A percentile compares a stretch with the other conserved stretches of the same genome.
These are phyloP conservation scores for Hirtodrosophila histrioides DNA, from an alignment of 2,888 invertebrate genomes.

Conservation along the genomic window DNA sequence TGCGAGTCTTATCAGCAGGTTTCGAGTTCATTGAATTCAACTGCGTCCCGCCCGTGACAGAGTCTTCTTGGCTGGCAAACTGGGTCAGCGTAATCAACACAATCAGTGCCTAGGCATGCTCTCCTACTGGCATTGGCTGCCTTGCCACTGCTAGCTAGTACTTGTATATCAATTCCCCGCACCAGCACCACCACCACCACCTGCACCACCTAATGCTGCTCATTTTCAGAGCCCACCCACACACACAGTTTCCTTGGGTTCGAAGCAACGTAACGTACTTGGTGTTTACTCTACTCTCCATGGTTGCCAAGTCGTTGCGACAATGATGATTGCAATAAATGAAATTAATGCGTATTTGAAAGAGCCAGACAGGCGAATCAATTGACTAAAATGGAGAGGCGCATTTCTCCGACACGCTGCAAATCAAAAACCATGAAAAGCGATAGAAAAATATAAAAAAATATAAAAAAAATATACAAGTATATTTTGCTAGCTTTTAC, in stretches of 20 bases:
- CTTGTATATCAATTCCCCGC: not conserved
- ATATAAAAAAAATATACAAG: constrained; percentile 25
- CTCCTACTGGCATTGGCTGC: constrained; percentile 25
- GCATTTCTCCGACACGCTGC: constrained; percentile 46
- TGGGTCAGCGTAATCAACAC: constrained; percentile 77
- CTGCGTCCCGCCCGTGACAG: constrained; percentile 30
- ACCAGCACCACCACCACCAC: not conserved
- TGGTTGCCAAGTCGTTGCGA: constrained; percentile 66
- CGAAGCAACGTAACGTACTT: constrained; percentile 57
- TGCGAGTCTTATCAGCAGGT: constrained; percentile 71
- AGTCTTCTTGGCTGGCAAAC: constrained; percentile 71
- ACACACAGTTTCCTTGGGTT: constrained; percentile 39
- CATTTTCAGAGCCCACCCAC: constrained; percentile 33
- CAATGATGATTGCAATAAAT: constrained; percentile 79
- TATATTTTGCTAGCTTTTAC: constrained; percentile 23
- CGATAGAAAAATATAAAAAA: constrained; percentile 26
- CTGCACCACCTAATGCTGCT: constrained; percentile 15
- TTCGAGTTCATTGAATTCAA: constrained; percentile 78
- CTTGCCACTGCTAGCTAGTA: not conserved
- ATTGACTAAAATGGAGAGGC: constrained; percentile 73
- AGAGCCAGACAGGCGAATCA: constrained; percentile 80
- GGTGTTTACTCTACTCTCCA: constrained; percentile 66
- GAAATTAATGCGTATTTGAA: constrained; percentile 79
- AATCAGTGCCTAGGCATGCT: constrained; percentile 74
- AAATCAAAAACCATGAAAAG: constrained; percentile 40